Conservation (phyloP, 2,888 invertebrate species). For the Clostera curtula region DNA sequence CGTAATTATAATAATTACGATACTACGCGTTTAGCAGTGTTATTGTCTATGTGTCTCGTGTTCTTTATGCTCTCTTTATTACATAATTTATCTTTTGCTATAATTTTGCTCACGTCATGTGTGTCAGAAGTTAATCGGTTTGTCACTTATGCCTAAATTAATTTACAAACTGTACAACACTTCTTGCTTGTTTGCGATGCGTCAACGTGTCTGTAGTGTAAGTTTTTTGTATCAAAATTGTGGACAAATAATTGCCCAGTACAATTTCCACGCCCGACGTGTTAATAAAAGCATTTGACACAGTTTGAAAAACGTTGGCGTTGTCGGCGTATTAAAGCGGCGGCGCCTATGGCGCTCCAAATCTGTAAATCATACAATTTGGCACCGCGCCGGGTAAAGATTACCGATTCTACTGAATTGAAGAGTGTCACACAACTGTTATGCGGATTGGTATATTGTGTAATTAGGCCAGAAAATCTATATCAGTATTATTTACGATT, state of each 20-base stretch:
- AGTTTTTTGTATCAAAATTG: constrained; percentile 11
- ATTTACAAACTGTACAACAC: too few relatives aligned
- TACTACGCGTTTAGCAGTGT: too few relatives aligned
- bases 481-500: too few relatives aligned
- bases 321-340: constrained; percentile 46
- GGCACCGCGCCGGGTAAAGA: constrained; percentile 53
- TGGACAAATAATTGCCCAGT: constrained; percentile 16
- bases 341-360: constrained; percentile 45
- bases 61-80: too few relatives aligned
- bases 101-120: too few relatives aligned
- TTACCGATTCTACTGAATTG: constrained; percentile 18
- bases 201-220: constrained; percentile 6
- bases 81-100: too few relatives aligned
- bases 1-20: too few relatives aligned
- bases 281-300: constrained; percentile 43
- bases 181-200: constrained; percentile 1
- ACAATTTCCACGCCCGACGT: constrained; percentile 15
- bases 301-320: constrained; percentile 37
- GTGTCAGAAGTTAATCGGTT: too few relatives aligned
- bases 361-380: constrained; percentile 62
- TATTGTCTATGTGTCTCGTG: too few relatives aligned
- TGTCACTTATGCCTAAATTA: too few relatives aligned
- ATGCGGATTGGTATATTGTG: not conserved
- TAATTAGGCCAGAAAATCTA: too few relatives aligned
- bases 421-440: constrained; percentile 7